Evolutionary conservation across 2,888 invertebrate species (phyloP).

Genomic region (Altica lythri): DNA sequence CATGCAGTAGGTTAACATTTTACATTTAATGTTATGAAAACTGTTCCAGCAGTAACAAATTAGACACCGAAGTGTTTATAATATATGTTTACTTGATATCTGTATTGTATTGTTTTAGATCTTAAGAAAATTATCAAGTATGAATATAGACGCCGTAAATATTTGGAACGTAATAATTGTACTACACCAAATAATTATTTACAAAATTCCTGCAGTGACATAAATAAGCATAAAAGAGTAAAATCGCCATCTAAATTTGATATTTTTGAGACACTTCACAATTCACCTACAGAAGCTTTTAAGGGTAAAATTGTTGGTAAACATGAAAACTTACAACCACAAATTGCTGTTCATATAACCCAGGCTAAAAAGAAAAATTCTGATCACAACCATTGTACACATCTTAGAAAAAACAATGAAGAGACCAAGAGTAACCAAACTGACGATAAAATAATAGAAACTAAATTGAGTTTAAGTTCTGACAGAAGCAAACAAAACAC

Average conservation of each 20-base stretch:
- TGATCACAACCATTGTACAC: constrained; percentile 36
- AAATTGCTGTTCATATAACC: constrained; percentile 47
- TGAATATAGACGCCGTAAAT: constrained; percentile 54
- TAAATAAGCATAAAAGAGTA: neutral
- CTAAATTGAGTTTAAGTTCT: neutral
- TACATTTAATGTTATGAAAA: too few species aligned
- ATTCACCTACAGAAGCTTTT: constrained; percentile 54
- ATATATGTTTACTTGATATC: too few species aligned
- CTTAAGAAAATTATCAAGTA: constrained; percentile 70
- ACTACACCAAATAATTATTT: neutral
- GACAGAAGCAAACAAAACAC: constrained; percentile 2
- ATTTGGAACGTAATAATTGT: constrained; percentile 15
- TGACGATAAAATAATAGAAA: constrained; percentile 5
- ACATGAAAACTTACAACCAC: constrained; percentile 40
- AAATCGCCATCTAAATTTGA: constrained; percentile 19
- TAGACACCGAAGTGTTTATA: too few species aligned
- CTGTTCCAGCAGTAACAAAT: too few species aligned
- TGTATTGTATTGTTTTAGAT: too few species aligned
- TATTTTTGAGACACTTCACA: constrained; percentile 52
- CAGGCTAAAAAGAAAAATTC: constrained; percentile 30
- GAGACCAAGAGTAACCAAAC: neutral
- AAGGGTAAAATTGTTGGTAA: constrained; percentile 51
- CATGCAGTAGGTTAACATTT: too few species aligned
- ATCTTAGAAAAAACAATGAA: constrained; percentile 18
- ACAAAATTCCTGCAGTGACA: too few species aligned